Evolutionary conservation across 2,797 vertebrate species (phyloP), one percentile per base, ranked within the genome.

Genomic region (Acrossocheilus wenchowensis): DNA sequence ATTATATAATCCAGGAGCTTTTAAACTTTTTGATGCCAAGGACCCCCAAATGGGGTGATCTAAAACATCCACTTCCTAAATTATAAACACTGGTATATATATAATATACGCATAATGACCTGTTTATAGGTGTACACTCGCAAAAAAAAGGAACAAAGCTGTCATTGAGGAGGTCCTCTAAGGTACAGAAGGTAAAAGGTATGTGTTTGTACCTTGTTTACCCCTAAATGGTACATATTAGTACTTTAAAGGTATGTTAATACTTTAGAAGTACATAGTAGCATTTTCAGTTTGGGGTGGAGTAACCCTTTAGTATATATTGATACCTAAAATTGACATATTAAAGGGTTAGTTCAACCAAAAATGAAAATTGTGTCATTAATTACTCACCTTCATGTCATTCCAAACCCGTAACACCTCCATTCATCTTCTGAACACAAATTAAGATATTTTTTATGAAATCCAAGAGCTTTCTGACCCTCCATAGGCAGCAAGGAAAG

Each of bases 1-100:
- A 5, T 84, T 52, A 52, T 52, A 66, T 52, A 50, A 66, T 66
- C 14, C 62, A 84, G 60, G 15, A 36, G 21, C 14, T 62, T 79
- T 26, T 2, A 10, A 11, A 26, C 39, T 17, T 26, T 6, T 19
- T 78, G 36, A 62, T 62, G 77, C 12, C 4, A 6, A 19, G 14
- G 7, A 78, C 36, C 36, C 1, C 50, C 19, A 15, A 78, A 78
- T 78, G 21, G n/a, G 3, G 74, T 39, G 21, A 57, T 39, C 48
- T 57, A 12, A 78, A 77, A 36, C 30, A 8, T 50, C 3, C 11
- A 23, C 3, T 23, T 77, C 19, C 41, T 43, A 43, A 43, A 43
- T 43, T 43, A 43, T 43, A 43, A 39, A 78, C 19, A 7, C 50
- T 39, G 6, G 26, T 39, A 23, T 57, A 39, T 57, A 39, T 73